Evolutionary conservation across 2,888 invertebrate genomes (phyloP).

Genomic region (Desoria tigrina): DNA sequence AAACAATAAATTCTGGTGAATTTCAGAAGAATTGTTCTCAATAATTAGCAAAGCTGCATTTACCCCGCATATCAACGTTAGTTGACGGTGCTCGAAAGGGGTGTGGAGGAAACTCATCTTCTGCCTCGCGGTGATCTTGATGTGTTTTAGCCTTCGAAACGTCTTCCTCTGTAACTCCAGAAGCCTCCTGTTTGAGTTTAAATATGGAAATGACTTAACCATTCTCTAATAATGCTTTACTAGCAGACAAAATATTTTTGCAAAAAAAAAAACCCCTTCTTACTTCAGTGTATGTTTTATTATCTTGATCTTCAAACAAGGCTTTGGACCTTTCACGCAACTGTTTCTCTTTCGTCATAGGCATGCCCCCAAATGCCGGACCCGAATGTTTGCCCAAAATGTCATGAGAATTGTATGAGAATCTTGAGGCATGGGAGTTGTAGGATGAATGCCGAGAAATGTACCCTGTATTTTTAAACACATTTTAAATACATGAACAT

Average conservation of each 20-base stretch:
- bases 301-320: constrained; percentile 29
- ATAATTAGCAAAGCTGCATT: background rate
- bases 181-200: constrained; percentile 33
- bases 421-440: constrained; percentile 88
- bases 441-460: constrained; percentile 89
- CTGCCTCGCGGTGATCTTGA: constrained; percentile 34
- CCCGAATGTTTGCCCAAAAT: constrained; percentile 66
- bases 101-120: constrained; percentile 36
- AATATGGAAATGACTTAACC: background rate
- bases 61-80: constrained; percentile 13
- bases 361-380: constrained; percentile 18
- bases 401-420: constrained; percentile 94
- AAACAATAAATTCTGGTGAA: constrained; percentile 6
- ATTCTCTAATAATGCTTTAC: background rate
- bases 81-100: constrained; percentile 36
- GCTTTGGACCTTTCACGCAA: constrained; percentile 62
- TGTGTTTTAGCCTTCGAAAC: constrained; percentile 29
- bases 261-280: no score
- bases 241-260: no score
- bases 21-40: background rate
- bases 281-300: constrained; percentile 26
- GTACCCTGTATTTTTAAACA: constrained; percentile 46
- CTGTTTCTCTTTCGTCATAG: constrained; percentile 82
- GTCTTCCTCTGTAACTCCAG: constrained; percentile 45
- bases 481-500: background rate